Base-by-base conservation (phyloP, 2,797 vertebrate genomes). In the Sebastes nivosus region DNA sequence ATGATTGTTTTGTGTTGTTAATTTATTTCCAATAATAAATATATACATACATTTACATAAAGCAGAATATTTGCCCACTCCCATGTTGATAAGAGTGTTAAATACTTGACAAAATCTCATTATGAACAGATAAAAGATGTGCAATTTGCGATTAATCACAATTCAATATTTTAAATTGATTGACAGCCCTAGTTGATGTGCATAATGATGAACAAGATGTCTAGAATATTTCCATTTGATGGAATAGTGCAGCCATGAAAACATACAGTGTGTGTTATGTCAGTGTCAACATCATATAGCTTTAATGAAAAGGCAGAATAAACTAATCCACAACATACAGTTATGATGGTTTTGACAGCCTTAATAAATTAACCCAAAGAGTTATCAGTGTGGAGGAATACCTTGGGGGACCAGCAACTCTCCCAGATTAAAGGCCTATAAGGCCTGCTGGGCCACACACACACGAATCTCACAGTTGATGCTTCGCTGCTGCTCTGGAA, bases 401-500 rank as follows among this genome's bases (percentile, higher is more conserved):
- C 46, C 66, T 22, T 32, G 10, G 25, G 25, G 6, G 42, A n/a
- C 65, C 42, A 67, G 38, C 42, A 4, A 50, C 27, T 32, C 18
- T 52, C 66, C n/a, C 32, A 32, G 50, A 14, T 5, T 69, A 5
- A 16, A 8, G 29, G 13, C 30, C 29, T 20, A 20, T 29, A 30
- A 25, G 38, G n/a, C 27, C 9, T 8, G 16, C 67, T 69, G 63
- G 5, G 4, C n/a, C 18, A 71, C 4, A 67, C 25, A 70, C 22
- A 72, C 34, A 50, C 42, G 54, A 42, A 60, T 29, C 34, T n/a
- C 57, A 65, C 46, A 36, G 11, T 63, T 68, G 52, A 61, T 59
- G 52, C 72, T 68, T 75, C 22, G 50, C 46, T 70, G 70, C 65
- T 72, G 81, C 77, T 84, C 58, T 20, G 55, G 55, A 60, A 24